Percentiles rank a stretch among this genome's conserved stretches.
Conservation (phyloP, 1,140 invertebrate species). For the Achroia grisella region DNA sequence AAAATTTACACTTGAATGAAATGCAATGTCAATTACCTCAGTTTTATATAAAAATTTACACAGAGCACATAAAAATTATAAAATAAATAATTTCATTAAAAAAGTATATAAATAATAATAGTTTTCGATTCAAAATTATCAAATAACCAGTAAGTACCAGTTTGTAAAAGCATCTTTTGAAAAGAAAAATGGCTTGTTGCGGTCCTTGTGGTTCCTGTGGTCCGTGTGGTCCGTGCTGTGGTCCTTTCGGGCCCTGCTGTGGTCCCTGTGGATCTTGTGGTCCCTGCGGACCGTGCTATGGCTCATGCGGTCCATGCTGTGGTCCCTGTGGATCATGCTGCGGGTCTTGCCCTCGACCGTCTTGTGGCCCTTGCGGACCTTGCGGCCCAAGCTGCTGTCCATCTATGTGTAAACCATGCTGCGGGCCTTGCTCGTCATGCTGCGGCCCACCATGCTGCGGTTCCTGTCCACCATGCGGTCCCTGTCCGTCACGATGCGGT, state of each 20-base stretch:
- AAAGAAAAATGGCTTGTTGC: constrained; percentile 24
- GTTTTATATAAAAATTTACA: constrained; percentile 30
- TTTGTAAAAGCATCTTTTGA: not conserved
- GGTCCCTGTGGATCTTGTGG: constrained; percentile 17
- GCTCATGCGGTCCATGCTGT: constrained; percentile 17
- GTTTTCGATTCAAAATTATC: constrained; percentile 22
- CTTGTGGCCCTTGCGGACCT: constrained; percentile 2
- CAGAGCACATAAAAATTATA: constrained; percentile 16
- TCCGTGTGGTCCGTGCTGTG: constrained; percentile 4
- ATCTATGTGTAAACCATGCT: not conserved
- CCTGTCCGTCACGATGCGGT: not conserved
- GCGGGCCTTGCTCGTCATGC: constrained; percentile 1
- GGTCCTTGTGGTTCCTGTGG: constrained; percentile 13
- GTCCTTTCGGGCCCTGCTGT: constrained; percentile 10
- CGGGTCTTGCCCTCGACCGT: constrained; percentile 2
- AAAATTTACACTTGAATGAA: constrained; percentile 8
- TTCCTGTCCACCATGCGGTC: not conserved
- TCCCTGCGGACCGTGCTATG: constrained; percentile 10
- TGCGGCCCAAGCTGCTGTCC: not conserved
- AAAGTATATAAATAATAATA: constrained; percentile 19
- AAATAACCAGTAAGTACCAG: constrained; percentile 8
- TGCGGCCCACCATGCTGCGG: not conserved
- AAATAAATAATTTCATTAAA: constrained; percentile 2
- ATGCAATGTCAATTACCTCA: constrained; percentile 9
- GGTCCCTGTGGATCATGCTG: constrained; percentile 9